Conservation (phyloP, 2,888 invertebrate genomes). For the Lampropteryx suffumata region DNA sequence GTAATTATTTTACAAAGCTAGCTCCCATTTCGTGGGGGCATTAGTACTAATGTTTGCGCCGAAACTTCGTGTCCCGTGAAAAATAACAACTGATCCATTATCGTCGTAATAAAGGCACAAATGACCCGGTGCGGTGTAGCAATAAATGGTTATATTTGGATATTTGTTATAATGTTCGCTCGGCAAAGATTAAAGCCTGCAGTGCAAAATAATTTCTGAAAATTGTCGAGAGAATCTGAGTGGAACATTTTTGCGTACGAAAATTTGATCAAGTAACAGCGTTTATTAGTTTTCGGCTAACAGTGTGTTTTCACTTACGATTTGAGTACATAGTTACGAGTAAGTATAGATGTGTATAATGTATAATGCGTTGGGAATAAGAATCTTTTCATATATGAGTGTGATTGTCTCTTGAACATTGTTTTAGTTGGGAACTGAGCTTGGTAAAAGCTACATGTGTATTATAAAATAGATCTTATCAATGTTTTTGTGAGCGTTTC, state of each 20-base stretch:
- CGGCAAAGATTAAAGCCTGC: slow-evolving; percentile 27
- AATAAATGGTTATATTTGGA: slow-evolving; percentile 46
- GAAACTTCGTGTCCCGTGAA: slow-evolving; percentile 57
- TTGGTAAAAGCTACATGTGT: no score
- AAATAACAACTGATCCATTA: slow-evolving; percentile 63
- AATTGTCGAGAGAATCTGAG: not conserved
- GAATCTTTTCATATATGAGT: no score
- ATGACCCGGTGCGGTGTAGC: slow-evolving; percentile 39
- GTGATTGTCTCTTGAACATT: no score
- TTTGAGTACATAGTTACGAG: no score
- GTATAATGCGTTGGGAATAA: no score
- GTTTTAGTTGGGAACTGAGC: no score
- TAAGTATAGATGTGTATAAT: no score
- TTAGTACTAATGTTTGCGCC: slow-evolving; percentile 62
- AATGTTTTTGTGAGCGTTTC: no score
- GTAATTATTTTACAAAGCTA: slow-evolving; percentile 58
- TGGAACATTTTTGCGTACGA: not conserved
- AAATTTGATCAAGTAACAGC: not conserved
- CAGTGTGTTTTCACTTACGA: no score
- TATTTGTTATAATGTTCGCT: slow-evolving; percentile 36
- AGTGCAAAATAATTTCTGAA: slow-evolving; percentile 5
- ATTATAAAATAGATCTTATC: no score
- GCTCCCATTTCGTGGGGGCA: slow-evolving; percentile 49
- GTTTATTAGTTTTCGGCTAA: not conserved
- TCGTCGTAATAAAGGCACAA: slow-evolving; percentile 52